Conservation (phyloP, 2,113 vertebrate genomes). For the Plotosus lineatus region DNA sequence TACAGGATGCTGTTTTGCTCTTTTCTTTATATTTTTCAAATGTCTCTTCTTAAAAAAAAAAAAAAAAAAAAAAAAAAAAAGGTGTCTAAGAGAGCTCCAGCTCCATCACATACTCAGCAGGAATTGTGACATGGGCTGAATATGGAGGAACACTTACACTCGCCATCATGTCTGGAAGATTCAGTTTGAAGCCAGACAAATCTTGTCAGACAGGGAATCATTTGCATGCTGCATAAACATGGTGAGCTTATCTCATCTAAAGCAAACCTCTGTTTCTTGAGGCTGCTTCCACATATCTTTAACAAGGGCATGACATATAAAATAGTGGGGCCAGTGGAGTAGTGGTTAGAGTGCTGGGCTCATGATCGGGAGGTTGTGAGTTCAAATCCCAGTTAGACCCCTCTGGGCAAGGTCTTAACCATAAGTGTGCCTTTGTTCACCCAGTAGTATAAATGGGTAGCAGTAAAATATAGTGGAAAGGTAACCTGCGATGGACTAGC, state of each 20-base stretch:
- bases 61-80: background rate
- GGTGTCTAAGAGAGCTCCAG: background rate
- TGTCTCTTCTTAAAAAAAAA: background rate
- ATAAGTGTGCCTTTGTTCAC: no score
- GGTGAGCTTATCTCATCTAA: background rate
- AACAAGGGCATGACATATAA: background rate
- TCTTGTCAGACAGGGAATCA: background rate
- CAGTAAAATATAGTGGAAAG: no score
- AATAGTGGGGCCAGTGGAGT: no score
- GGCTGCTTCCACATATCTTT: background rate
- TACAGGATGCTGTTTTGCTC: background rate
- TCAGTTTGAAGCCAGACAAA: conserved; percentile 10
- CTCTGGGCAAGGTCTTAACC: no score
- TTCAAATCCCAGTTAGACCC: no score
- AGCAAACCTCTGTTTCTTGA: background rate
- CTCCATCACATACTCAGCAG: conserved; percentile 15
- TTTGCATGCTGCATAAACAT: background rate
- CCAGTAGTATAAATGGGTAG: no score
- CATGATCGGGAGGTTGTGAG: no score
- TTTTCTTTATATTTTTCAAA: background rate
- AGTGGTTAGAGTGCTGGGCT: no score
- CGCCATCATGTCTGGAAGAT: conserved; percentile 6
- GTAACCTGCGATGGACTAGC: no score
- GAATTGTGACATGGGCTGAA: background rate
- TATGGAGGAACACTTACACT: background rate